Percentiles rank a stretch among this genome's conserved stretches.
These are phyloP conservation scores for Pangasius krempfi DNA, from an alignment of 2,797 vertebrate species.

Conservation along the genomic window DNA sequence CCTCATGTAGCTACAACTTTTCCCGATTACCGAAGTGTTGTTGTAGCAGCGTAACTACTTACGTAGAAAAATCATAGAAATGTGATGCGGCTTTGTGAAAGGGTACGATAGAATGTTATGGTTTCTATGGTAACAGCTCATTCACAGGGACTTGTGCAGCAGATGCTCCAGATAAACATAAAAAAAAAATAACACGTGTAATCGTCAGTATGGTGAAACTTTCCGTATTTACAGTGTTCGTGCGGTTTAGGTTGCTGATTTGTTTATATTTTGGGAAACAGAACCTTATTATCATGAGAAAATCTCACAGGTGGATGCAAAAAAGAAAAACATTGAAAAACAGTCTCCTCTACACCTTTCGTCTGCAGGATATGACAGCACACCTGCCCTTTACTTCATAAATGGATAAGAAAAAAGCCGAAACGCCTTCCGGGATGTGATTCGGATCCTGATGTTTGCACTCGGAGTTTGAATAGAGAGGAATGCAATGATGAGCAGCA, in stretches of 20 bases:
- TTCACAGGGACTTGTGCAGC: background rate
- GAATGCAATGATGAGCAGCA: constrained; percentile 17
- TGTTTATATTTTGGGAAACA: background rate
- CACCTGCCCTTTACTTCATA: background rate
- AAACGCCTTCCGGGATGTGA: background rate
- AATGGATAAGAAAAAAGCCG: background rate
- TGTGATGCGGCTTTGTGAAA: background rate
- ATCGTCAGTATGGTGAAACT: background rate
- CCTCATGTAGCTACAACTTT: background rate
- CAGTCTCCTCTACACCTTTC: background rate
- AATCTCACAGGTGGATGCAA: background rate
- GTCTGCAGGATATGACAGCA: background rate
- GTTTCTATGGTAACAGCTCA: background rate
- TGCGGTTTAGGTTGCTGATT: background rate
- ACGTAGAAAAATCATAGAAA: too few species aligned
- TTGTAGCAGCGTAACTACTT: too few species aligned
- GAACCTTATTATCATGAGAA: background rate
- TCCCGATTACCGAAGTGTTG: too few species aligned
- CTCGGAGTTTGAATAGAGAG: constrained; percentile 17
- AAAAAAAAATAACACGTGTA: background rate
- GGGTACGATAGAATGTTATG: too few species aligned
- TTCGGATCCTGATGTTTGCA: background rate
- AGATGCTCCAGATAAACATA: background rate
- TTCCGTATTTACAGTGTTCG: background rate
- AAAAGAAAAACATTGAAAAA: background rate